These are phyloP conservation scores for Dissostichus mawsoni DNA, from an alignment of 2,113 vertebrate species.

Conservation along the genomic window DNA sequence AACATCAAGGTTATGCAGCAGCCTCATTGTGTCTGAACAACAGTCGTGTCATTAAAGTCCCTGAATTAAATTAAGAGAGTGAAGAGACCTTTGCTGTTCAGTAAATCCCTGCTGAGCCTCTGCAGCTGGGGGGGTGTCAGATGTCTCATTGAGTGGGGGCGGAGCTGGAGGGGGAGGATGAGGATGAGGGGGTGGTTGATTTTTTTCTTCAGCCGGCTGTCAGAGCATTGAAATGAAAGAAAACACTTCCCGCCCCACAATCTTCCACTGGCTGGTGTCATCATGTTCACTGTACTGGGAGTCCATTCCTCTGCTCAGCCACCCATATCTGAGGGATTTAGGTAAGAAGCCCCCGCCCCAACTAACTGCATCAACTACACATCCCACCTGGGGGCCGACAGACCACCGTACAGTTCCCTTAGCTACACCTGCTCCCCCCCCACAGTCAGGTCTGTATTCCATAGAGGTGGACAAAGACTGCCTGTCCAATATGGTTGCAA, in stretches of 20 bases:
- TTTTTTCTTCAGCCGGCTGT: conserved; percentile 44
- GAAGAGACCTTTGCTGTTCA: conserved; percentile 63
- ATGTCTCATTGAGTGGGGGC: conserved; percentile 63
- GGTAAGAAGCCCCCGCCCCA: background rate
- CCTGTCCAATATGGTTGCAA: background rate
- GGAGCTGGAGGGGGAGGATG: background rate
- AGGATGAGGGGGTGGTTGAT: background rate
- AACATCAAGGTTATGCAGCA: background rate
- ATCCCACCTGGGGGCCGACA: background rate
- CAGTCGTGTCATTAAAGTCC: conserved; percentile 25
- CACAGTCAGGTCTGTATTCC: conserved; percentile 25
- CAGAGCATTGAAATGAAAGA: conserved; percentile 71
- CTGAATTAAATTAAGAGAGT: conserved; percentile 35
- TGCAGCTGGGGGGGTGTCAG: conserved; percentile 78
- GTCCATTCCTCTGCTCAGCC: conserved; percentile 37
- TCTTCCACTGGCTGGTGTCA: conserved; percentile 32
- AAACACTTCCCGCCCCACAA: conserved; percentile 14
- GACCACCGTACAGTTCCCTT: conserved; percentile 3
- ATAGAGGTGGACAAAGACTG: conserved; percentile 4
- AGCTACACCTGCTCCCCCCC: conserved; percentile 32
- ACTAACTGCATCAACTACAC: background rate
- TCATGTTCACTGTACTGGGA: conserved; percentile 24
- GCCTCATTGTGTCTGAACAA: conserved; percentile 25
- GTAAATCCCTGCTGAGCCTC: conserved; percentile 67
- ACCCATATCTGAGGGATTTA: conserved; percentile 44